Conservation (phyloP, 2,888 invertebrate species). For the Drosophila kuntzei region DNA sequence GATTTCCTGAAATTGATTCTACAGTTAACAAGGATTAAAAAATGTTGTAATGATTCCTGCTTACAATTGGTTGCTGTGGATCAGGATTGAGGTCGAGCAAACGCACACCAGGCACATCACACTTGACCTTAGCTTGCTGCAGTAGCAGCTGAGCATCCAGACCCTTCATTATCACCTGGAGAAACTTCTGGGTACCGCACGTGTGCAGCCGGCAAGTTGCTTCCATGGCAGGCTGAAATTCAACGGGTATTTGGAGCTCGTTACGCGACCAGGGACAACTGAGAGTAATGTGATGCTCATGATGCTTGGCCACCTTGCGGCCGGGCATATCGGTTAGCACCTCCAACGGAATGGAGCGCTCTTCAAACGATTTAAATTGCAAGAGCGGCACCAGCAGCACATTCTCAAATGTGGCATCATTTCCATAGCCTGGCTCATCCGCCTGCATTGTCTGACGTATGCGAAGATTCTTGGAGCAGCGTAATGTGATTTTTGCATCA, state of each 20-base stretch:
- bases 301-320: slow-evolving; percentile 89
- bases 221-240: slow-evolving; percentile 93
- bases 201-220: slow-evolving; percentile 93
- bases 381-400: slow-evolving; percentile 87
- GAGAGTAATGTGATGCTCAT: slow-evolving; percentile 92
- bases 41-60: neutral
- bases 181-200: slow-evolving; percentile 92
- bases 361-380: slow-evolving; percentile 89
- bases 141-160: slow-evolving; percentile 86
- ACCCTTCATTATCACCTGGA: slow-evolving; percentile 91
- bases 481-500: slow-evolving; percentile 86
- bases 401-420: slow-evolving; percentile 76
- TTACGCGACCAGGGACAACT: slow-evolving; percentile 92
- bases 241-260: slow-evolving; percentile 90
- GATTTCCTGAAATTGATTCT: slow-evolving; percentile 87
- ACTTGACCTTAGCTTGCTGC: slow-evolving; percentile 86
- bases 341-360: slow-evolving; percentile 88
- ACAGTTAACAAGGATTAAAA: neutral
- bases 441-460: slow-evolving; percentile 66
- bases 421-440: slow-evolving; percentile 27
- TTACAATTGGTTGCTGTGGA: slow-evolving; percentile 87
- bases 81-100: slow-evolving; percentile 89
- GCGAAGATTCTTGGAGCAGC: slow-evolving; percentile 85
- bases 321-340: slow-evolving; percentile 91
- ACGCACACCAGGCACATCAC: slow-evolving; percentile 88